Conservation (phyloP, 1,140 invertebrate species). For the Bicyclus anynana region DNA sequence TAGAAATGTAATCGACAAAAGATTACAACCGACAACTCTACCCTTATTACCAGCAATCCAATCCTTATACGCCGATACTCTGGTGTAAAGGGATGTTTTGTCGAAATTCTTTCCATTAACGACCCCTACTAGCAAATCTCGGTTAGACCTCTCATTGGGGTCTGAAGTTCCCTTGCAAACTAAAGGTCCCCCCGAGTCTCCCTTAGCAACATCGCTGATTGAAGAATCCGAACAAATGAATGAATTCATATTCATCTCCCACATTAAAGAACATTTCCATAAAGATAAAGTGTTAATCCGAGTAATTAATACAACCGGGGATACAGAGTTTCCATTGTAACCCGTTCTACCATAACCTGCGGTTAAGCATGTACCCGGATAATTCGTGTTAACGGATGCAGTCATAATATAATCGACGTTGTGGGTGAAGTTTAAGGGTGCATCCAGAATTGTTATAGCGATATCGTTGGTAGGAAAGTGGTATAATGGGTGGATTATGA, state of each 20-base stretch:
- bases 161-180: constrained; percentile 39
- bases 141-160: constrained; percentile 22
- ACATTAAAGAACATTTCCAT: constrained; percentile 38
- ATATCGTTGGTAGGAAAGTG: constrained; percentile 51
- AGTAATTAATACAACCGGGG: constrained; percentile 36
- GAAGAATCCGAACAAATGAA: constrained; percentile 50
- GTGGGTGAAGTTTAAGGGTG: constrained; percentile 30
- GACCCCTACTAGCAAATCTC: constrained; percentile 44
- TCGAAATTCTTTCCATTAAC: constrained; percentile 61
- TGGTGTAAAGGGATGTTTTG: constrained; percentile 48
- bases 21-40: background rate
- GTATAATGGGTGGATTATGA: constrained; percentile 38
- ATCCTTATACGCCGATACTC: constrained; percentile 44
- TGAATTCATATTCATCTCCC: constrained; percentile 54
- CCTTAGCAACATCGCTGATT: constrained; percentile 40
- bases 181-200: constrained; percentile 58
- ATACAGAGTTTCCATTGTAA: constrained; percentile 10
- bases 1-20: background rate
- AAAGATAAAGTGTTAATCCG: constrained; percentile 36
- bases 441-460: constrained; percentile 36
- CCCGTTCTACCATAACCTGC: constrained; percentile 43
- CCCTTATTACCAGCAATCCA: constrained; percentile 40
- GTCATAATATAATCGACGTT: constrained; percentile 35
- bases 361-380: constrained; percentile 33
- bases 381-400: constrained; percentile 34